Base-by-base conservation (phyloP, 2,888 invertebrate species). In the Luffia ferchaultella region DNA sequence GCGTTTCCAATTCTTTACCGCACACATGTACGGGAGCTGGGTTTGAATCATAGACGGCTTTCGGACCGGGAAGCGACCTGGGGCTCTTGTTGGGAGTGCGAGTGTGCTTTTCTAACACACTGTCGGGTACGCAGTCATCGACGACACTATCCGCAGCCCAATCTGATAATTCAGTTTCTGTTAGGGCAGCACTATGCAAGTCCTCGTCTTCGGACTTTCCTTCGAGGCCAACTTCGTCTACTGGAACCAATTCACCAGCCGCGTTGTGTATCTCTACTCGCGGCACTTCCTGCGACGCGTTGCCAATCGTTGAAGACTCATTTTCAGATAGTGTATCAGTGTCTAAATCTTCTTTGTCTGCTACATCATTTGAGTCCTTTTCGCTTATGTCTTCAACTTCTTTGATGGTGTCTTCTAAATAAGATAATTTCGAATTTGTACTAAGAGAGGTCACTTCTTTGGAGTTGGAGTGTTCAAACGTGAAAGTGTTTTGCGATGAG, bases 111-210 rank as follows among this genome's bases (percentile, higher is more conserved):
- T 59, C 12, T 77, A 73, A 18, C 77, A 70, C 42, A 71, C 77
- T 77, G 54, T 68, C 75, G 55, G 67, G 70, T 42, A 88, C 88
- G 51, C 92, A 87, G 64, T 93, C 92, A 60, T 93, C 93, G 1
- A 90, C 91, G 42, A 88, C 89, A 57, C 90, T 92, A 62, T 95
- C 94, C 2, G 91, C 88, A 0, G 93, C 93, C 95, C 94, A 95
- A 67, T 95, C 95, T 0, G 93, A 94, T n/a, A 94, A 76, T 65
- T 95, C 95, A 0, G 94, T 94, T 70, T 95, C 95, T 0, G 94
- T 93, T 12, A 93, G 76, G 1, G 89, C 92, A 1, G 91, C n/a
- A n/a, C n/a, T n/a, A n/a, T n/a, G n/a, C n/a, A n/a, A n/a, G n/a
- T n/a, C n/a, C n/a, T n/a, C n/a, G n/a, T n/a, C n/a, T n/a, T n/a